phyloP scores from a whole-genome alignment of 2,888 invertebrate genomes.

The Chesias legatella region DNA sequence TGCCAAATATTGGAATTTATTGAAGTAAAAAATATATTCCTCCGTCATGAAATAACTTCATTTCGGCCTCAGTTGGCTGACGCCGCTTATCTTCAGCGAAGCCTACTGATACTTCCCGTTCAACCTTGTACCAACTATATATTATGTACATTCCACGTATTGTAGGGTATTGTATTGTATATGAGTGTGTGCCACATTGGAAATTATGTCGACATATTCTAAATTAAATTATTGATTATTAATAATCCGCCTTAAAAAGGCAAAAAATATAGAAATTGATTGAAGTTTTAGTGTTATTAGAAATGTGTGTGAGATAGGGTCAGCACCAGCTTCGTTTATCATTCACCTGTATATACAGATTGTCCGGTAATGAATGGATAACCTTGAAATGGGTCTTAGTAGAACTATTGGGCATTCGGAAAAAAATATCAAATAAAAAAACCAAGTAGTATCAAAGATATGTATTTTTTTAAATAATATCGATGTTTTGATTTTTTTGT shows the following conservation, averaged over 20 bases:
- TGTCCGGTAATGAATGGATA: too few species aligned
- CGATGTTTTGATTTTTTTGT: too few species aligned
- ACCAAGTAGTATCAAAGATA: too few species aligned
- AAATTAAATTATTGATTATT: conserved; percentile 1
- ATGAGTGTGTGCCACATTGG: conserved; percentile 12
- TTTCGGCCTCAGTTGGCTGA: too few species aligned
- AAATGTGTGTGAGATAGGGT: conserved; percentile 11
- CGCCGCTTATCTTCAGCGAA: too few species aligned
- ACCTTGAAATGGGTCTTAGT: too few species aligned
- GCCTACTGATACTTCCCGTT: background rate
- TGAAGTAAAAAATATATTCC: too few species aligned
- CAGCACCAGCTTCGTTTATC: conserved; percentile 7
- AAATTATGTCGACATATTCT: background rate
- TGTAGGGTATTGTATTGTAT: conserved; percentile 2
- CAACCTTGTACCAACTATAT: background rate
- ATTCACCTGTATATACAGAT: conserved; percentile 3
- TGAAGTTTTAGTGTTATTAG: conserved; percentile 16
- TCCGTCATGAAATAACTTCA: too few species aligned
- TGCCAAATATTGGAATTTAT: too few species aligned
- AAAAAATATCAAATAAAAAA: too few species aligned
- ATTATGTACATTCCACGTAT: conserved; percentile 11
- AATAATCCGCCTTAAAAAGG: conserved; percentile 8
- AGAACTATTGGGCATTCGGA: too few species aligned
- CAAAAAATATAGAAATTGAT: conserved; percentile 12
- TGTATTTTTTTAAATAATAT: too few species aligned